Evolutionary conservation across 2,113 vertebrate genomes (phyloP).

Genomic region (Notothenia coriiceps): DNA sequence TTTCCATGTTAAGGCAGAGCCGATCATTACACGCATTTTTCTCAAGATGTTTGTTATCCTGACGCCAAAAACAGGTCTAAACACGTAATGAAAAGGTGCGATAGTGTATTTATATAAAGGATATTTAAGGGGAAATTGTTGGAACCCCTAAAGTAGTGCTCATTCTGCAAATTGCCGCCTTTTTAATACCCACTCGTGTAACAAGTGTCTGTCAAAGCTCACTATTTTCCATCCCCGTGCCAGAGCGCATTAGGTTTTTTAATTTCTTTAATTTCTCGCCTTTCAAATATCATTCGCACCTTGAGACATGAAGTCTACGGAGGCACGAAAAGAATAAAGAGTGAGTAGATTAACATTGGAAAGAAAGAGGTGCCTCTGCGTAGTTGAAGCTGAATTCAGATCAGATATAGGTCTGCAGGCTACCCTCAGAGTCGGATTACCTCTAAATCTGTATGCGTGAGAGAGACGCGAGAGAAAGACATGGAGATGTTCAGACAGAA

Average conservation of each 20-base stretch:
- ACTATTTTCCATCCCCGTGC: constrained; percentile 9
- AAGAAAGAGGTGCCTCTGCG: constrained; percentile 23
- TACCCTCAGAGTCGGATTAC: constrained; percentile 78
- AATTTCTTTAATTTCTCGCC: not conserved
- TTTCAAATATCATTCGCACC: not conserved
- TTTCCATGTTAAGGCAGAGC: not conserved
- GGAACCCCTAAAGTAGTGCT: constrained; percentile 1
- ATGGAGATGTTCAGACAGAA: constrained; percentile 23
- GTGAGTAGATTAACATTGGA: not conserved
- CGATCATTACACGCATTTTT: not conserved
- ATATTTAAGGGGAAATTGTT: not conserved
- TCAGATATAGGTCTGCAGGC: constrained; percentile 64
- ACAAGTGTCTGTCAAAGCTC: constrained; percentile 56
- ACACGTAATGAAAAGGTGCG: constrained; percentile 7
- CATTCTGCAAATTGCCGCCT: constrained; percentile 9
- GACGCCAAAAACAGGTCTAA: not conserved
- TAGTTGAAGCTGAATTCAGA: constrained; percentile 64
- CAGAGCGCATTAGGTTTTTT: not conserved
- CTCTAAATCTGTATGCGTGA: constrained; percentile 73
- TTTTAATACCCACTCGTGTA: constrained; percentile 28
- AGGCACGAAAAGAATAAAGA: no score
- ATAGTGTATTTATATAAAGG: constrained; percentile 10
- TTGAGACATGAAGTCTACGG: constrained; percentile 3
- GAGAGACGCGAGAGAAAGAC: constrained; percentile 42
- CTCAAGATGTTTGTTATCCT: not conserved